Evolutionary conservation across 2,888 invertebrate species (phyloP), one percentile per base, ranked within the genome.

Genomic region (Orthosia incerta): DNA sequence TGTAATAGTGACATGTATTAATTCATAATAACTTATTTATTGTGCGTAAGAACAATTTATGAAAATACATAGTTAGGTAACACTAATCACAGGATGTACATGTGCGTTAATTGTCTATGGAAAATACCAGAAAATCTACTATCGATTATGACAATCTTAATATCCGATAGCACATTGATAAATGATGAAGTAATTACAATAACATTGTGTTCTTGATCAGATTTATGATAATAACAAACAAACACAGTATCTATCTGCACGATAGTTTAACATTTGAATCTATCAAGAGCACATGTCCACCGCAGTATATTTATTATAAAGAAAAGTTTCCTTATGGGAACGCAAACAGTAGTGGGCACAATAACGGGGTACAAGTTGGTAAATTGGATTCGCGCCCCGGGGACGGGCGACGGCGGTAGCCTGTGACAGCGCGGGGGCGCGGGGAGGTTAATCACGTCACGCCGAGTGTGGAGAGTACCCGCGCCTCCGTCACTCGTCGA

Each of bases 351-450:
- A 80, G 88, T 88, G 90, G 90, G 91, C 92, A 93, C 93, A 93
- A 93, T 93, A 94, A 92, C 91, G 89, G 90, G 90, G 91, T 91
- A 94, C 93, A 93, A 93, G 93, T 94, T 91, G 91, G 93, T 91
- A 94, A 94, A 95, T 95, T 95, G 93, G 94, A 94, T 94, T 93
- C 90, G 84, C 89, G 89, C 93, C 93, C 93, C 85, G 75, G 94
- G 93, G 94, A 94, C 90, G 85, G 89, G 85, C 86, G 89, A 87
- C 89, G 84, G 86, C 85, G 83, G 82, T 75, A 72, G 77, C 76
- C 74, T 82, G 83, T 77, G 85, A 79, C 80, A 75, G 77, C 70
- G 71, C 51, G 64, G 78, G 74, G 45, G 26, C 16, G 61, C 51
- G 64, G 65, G 67, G 74, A 75, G 62, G 86, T 86, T 90, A 88